Conservation (phyloP, 2,888 invertebrate genomes). For the Eupelmus urozonus region DNA sequence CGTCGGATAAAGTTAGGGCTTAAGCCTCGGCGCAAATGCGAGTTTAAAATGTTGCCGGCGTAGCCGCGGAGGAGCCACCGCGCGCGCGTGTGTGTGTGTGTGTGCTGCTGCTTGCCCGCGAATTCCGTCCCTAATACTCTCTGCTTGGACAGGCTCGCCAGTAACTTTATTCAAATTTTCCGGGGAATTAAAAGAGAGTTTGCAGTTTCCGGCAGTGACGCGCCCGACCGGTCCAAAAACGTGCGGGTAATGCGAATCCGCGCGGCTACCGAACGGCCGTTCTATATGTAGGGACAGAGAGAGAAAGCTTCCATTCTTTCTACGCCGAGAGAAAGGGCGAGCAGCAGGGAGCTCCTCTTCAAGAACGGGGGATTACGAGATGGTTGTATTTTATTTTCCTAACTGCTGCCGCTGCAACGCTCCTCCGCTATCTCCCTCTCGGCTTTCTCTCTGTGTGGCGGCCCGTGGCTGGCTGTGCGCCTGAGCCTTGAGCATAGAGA, state of each 20-base stretch:
- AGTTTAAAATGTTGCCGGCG: conserved; percentile 70
- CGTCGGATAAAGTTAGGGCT: conserved; percentile 73
- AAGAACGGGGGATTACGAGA: conserved; percentile 45
- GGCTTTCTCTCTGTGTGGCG: not conserved
- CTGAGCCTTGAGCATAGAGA: not conserved
- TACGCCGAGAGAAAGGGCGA: conserved; percentile 10
- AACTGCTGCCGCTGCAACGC: conserved; percentile 1
- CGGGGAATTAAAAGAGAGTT: conserved; percentile 73
- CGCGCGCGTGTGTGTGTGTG: conserved; percentile 57
- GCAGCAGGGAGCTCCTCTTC: conserved; percentile 13
- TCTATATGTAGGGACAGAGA: not conserved
- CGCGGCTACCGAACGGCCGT: conserved; percentile 35
- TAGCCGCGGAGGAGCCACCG: not conserved
- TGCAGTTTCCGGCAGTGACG: conserved; percentile 61
- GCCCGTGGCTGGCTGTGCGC: not conserved
- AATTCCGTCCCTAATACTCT: conserved; percentile 68
- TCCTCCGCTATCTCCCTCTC: not conserved
- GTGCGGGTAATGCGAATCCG: conserved; percentile 62
- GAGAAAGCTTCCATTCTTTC: conserved; percentile 57
- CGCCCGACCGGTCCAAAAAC: conserved; percentile 29
- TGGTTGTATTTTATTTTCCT: conserved; percentile 56
- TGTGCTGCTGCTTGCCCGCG: conserved; percentile 60
- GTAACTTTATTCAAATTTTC: conserved; percentile 74
- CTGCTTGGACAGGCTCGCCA: conserved; percentile 66
- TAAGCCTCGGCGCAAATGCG: conserved; percentile 75